These are phyloP conservation scores for Stenodema calcarata DNA, from an alignment of 2,888 invertebrate genomes.

Conservation along the genomic window DNA sequence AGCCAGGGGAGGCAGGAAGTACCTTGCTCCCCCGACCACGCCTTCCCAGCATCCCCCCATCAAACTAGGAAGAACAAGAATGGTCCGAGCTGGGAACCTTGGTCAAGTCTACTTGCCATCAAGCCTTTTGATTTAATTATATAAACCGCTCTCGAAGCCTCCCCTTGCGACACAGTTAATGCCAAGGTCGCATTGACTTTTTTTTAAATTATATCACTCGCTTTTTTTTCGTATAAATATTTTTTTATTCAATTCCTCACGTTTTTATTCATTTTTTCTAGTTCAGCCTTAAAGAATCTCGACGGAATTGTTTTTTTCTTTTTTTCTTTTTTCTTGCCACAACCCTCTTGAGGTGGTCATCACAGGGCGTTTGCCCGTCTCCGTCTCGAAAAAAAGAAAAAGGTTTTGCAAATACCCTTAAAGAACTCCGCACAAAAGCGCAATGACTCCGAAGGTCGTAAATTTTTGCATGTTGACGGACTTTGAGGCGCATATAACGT, in stretches of 20 bases:
- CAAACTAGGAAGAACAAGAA: slow-evolving; percentile 36
- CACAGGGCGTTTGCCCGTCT: background rate
- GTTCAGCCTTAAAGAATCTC: background rate
- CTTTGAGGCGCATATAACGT: background rate
- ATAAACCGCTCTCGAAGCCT: slow-evolving; percentile 20
- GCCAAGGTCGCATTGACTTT: slow-evolving; percentile 1
- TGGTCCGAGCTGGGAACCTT: background rate
- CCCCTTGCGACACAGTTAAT: slow-evolving; percentile 37
- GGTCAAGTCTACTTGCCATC: slow-evolving; percentile 10
- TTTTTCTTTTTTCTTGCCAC: background rate
- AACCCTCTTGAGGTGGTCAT: background rate
- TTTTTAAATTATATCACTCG: background rate
- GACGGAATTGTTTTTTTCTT: background rate
- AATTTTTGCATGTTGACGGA: slow-evolving; percentile 19
- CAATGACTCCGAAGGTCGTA: background rate
- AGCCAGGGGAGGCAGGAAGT: background rate
- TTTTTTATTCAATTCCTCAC: too few species aligned
- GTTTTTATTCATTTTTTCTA: background rate
- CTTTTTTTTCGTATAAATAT: background rate
- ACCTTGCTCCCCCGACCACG: slow-evolving; percentile 37
- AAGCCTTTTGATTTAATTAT: slow-evolving; percentile 39
- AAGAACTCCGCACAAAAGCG: background rate
- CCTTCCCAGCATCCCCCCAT: slow-evolving; percentile 19
- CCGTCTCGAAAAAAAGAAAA: background rate
- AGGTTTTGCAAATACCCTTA: background rate